These are phyloP conservation scores for Encarsia formosa DNA, from an alignment of 2,888 invertebrate genomes.

Conservation along the genomic window DNA sequence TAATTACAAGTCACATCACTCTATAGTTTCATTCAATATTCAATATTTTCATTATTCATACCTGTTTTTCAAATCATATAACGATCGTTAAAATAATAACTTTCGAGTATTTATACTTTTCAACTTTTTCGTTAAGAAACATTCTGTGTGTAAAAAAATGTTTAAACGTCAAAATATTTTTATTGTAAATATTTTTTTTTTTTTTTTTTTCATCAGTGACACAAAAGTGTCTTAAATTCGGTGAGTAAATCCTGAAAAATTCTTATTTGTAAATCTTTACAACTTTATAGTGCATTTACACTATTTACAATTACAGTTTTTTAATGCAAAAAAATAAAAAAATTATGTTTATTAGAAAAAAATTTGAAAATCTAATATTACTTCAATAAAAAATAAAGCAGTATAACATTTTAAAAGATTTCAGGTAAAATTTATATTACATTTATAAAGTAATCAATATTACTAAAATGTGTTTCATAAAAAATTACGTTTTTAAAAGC, in stretches of 20 bases:
- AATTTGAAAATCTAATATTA: too few relatives aligned
- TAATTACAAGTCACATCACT: slow-evolving; percentile 29
- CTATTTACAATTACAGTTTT: slow-evolving; percentile 39
- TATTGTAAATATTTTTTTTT: slow-evolving; percentile 14
- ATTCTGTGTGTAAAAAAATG: slow-evolving; percentile 8
- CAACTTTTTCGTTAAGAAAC: neutral
- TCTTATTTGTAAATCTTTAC: slow-evolving; percentile 22
- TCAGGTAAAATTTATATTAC: too few relatives aligned
- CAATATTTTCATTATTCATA: slow-evolving; percentile 1
- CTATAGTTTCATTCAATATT: slow-evolving; percentile 12
- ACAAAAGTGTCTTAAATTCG: slow-evolving; percentile 11
- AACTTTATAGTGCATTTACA: slow-evolving; percentile 44
- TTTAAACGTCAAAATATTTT: slow-evolving; percentile 15
- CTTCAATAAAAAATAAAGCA: too few relatives aligned
- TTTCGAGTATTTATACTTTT: too few relatives aligned
- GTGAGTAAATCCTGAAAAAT: slow-evolving; percentile 20
- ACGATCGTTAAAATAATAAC: too few relatives aligned
- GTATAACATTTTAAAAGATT: too few relatives aligned
- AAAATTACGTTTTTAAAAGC: too few relatives aligned
- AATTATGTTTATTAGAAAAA: too few relatives aligned
- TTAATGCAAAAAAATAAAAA: slow-evolving; percentile 3
- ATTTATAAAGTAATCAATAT: too few relatives aligned
- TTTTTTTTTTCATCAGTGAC: slow-evolving; percentile 3
- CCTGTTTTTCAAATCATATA: too few relatives aligned
- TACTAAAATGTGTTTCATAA: too few relatives aligned